Percentiles rank a stretch among this genome's conserved stretches.
Evolutionary conservation across 2,113 vertebrate species (phyloP).

Genomic region (Prionailurus bengalensis): DNA sequence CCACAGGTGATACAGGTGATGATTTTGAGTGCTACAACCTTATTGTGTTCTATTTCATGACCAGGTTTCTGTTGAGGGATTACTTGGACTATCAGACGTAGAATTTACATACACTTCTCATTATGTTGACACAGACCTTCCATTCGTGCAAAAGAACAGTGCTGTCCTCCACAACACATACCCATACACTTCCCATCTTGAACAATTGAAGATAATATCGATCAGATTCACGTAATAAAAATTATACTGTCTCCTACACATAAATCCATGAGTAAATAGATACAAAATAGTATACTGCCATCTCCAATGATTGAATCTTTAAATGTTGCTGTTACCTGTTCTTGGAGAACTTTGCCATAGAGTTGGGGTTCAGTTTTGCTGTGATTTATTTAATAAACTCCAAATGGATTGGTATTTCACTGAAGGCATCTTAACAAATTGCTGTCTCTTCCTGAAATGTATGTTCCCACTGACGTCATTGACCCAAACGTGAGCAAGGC

Average conservation of each 20-base stretch:
- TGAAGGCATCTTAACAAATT: not conserved
- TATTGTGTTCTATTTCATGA: not conserved
- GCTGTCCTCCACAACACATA: not conserved
- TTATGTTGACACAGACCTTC: no score
- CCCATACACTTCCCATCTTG: not conserved
- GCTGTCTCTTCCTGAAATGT: not conserved
- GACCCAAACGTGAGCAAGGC: not conserved
- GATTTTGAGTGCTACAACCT: not conserved
- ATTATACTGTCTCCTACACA: not conserved
- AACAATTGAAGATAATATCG: not conserved
- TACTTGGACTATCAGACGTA: not conserved
- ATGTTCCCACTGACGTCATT: not conserved
- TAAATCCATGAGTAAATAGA: not conserved
- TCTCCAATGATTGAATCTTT: not conserved
- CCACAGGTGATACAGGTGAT: not conserved
- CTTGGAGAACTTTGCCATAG: not conserved
- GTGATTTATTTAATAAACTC: not conserved
- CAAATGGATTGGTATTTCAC: not conserved
- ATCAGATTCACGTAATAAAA: not conserved
- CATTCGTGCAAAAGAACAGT: not conserved
- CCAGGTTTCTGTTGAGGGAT: not conserved
- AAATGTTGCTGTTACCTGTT: not conserved
- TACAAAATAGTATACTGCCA: not conserved
- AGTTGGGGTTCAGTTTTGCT: not conserved
- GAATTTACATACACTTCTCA: not conserved